Base-by-base conservation (phyloP, 1,140 invertebrate species). In the Anagrus nilaparvatae region DNA sequence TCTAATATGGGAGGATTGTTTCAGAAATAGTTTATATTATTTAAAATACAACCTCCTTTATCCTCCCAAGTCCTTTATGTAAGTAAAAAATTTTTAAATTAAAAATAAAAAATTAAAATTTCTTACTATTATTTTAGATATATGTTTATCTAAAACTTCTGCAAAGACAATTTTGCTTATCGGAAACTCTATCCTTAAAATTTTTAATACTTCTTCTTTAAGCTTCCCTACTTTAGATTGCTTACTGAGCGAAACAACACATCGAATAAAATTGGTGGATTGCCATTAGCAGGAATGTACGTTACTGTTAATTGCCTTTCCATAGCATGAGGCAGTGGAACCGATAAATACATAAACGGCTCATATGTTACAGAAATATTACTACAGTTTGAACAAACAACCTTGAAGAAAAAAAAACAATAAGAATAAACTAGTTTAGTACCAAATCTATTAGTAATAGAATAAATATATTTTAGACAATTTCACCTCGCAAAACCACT, bases 291-390 rank as follows among this genome's bases (percentile, higher is more conserved):
- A 44, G 73, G 66, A 48, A 80, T 62, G 55, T 73, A 78, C 12
- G 73, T 76, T 16, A 81, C 67, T 54, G 63, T 77, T 41, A 83
- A 60, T 57, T 80, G 77, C 43, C 72, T 69, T 52, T 82, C 76
- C 69, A 78, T 76, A 12, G 78, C 78, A 50, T 76, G 70, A 31
- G 80, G 80, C 39, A 84, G 60, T 6, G 79, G 80, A 25, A 84
- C 73, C 13, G 79, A 79, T 3, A 84, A 64, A 57, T 82, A 82
- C 78, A 82, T 82, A 48, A 84, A 84, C 23, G 81, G 79, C 51
- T 84, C 81, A 51, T 79, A 81, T 8, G 79, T 82, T 8, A 81
- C 74, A 4, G 79, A 82, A 10, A 78, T 67, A 55, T 79, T 78
- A 25, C 71, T 70, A 60, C 81, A 84, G 27, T 68, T 69, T n/a